Percentiles rank a stretch among this genome's conserved stretches.
These are phyloP conservation scores for Leptogaster cylindrica DNA, from an alignment of 2,888 invertebrate genomes.

Conservation along the genomic window DNA sequence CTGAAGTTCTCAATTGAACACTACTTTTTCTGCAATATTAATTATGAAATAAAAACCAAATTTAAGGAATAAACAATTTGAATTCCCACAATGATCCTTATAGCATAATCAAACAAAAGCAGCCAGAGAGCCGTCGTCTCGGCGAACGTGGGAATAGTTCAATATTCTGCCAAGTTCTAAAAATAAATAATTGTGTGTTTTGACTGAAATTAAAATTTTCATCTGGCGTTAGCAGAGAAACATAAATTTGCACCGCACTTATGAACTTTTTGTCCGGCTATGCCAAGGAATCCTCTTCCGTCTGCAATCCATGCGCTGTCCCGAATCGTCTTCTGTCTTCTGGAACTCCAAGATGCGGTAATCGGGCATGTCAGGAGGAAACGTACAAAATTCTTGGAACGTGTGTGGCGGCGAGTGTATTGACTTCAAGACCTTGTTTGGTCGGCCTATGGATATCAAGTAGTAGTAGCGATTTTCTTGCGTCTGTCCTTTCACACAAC, in stretches of 20 bases:
- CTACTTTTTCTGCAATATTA: too few relatives aligned
- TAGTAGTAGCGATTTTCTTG: conserved; percentile 22
- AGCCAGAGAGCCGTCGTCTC: not conserved
- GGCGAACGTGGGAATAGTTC: conserved; percentile 18
- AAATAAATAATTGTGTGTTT: conserved; percentile 29
- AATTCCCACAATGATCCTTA: too few relatives aligned
- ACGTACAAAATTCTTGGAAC: conserved; percentile 50
- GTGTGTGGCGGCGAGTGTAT: conserved; percentile 50
- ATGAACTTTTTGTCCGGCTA: conserved; percentile 35
- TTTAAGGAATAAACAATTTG: too few relatives aligned
- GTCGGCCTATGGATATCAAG: conserved; percentile 8
- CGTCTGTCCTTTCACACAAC: conserved; percentile 18
- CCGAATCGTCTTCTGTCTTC: conserved; percentile 22
- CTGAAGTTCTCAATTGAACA: too few relatives aligned
- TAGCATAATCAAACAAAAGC: conserved; percentile 26
- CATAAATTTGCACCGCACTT: conserved; percentile 17
- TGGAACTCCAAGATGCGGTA: conserved; percentile 16
- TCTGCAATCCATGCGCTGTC: conserved; percentile 34
- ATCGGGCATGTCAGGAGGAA: conserved; percentile 47
- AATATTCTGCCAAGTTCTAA: conserved; percentile 23
- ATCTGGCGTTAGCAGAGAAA: conserved; percentile 19
- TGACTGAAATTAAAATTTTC: conserved; percentile 1
- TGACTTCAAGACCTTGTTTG: conserved; percentile 50
- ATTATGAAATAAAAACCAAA: too few relatives aligned
- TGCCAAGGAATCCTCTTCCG: conserved; percentile 33